A percentile compares a stretch with the other conserved stretches of the same genome.
Evolutionary conservation across 2,113 vertebrate species (phyloP).

Genomic region (Rhinoderma darwinii): DNA sequence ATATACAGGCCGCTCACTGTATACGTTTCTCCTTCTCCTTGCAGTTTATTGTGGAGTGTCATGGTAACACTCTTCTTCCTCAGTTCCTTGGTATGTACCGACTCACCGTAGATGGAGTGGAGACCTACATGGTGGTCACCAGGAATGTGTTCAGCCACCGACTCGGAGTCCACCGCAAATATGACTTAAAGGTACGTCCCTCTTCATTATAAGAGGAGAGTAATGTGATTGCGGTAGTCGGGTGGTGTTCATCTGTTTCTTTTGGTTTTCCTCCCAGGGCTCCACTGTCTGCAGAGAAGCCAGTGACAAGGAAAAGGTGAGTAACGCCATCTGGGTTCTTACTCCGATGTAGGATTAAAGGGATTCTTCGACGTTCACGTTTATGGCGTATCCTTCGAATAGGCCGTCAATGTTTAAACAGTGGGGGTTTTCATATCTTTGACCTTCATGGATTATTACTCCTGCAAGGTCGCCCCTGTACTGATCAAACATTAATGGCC

Average conservation of each 20-base stretch:
- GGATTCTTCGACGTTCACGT: too few relatives aligned
- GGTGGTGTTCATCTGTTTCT: neutral
- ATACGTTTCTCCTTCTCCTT: neutral
- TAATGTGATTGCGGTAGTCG: neutral
- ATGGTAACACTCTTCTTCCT: conserved; percentile 93
- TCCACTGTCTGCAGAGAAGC: conserved; percentile 94
- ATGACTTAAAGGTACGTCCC: conserved; percentile 88
- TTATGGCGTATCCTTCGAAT: neutral
- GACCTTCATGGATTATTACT: too few relatives aligned
- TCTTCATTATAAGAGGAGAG: neutral
- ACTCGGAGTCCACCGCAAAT: conserved; percentile 93
- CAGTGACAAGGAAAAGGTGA: conserved; percentile 94
- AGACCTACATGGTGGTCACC: conserved; percentile 97
- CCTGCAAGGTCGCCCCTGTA: too few relatives aligned
- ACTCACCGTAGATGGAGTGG: conserved; percentile 92
- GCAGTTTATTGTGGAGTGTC: conserved; percentile 97
- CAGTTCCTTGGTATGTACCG: conserved; percentile 98
- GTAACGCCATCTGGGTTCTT: neutral
- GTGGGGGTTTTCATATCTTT: too few relatives aligned
- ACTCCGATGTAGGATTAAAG: neutral
- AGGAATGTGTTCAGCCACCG: conserved; percentile 95
- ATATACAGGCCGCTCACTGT: neutral
- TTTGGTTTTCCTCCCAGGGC: conserved; percentile 74
- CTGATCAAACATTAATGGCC: too few relatives aligned
- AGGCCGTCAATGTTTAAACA: neutral